These are phyloP conservation scores for Chrysolina americana DNA, from an alignment of 2,888 invertebrate genomes.

Conservation along the genomic window DNA sequence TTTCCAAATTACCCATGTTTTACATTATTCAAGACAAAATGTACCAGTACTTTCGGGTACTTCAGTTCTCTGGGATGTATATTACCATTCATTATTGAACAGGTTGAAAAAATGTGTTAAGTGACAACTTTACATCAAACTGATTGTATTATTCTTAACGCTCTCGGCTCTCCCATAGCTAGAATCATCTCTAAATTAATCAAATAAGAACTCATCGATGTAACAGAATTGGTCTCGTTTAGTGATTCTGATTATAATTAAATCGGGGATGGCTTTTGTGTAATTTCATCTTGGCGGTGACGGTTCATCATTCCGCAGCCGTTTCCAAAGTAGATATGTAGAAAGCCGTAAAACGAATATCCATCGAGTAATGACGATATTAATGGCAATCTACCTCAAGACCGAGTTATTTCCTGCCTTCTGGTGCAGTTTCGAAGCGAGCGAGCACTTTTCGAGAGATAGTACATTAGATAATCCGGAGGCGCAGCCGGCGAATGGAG, in stretches of 20 bases:
- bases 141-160: too few species aligned
- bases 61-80: too few species aligned
- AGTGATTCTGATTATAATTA: conserved; percentile 4
- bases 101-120: too few species aligned
- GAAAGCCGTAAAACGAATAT: conserved; percentile 61
- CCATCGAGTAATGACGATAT: conserved; percentile 65
- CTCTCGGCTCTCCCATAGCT: too few species aligned
- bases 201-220: conserved; percentile 52
- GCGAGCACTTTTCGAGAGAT: conserved; percentile 60
- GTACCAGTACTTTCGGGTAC: too few species aligned
- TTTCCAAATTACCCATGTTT: too few species aligned
- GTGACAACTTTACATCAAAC: too few species aligned
- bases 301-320: conserved; percentile 27
- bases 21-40: too few species aligned
- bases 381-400: conserved; percentile 68
- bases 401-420: conserved; percentile 67
- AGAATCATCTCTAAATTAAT: too few species aligned
- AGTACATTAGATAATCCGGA: conserved; percentile 67
- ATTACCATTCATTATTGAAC: too few species aligned
- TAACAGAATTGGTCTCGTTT: conserved; percentile 55
- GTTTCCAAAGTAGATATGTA: conserved; percentile 41
- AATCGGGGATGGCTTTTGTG: conserved; percentile 15
- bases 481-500: conserved; percentile 56
- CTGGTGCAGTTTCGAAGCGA: conserved; percentile 35
- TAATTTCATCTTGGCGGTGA: conserved; percentile 22